These are phyloP conservation scores for Anastrepha obliqua DNA, from an alignment of 1,140 invertebrate genomes.

Conservation along the genomic window DNA sequence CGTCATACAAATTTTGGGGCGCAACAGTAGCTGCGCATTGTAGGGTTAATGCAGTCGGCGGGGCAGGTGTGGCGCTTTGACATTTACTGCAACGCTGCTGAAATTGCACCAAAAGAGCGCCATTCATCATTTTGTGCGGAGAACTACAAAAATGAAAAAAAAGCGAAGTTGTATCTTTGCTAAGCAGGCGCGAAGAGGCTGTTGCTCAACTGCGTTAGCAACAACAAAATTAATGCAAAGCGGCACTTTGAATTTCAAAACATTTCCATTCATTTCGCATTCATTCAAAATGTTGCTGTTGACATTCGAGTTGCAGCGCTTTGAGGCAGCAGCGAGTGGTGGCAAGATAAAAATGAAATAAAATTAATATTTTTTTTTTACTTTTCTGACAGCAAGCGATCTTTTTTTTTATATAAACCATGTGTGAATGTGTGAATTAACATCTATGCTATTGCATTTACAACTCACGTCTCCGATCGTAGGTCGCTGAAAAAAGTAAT, in stretches of 20 bases:
- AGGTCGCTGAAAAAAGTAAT: too few species aligned
- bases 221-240: neutral
- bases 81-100: conserved; percentile 9
- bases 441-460: too few species aligned
- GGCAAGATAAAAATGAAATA: neutral
- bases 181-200: neutral
- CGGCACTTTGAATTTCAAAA: neutral
- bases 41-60: neutral
- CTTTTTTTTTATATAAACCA: too few species aligned
- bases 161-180: neutral
- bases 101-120: neutral
- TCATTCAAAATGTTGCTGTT: neutral
- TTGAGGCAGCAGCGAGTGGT: neutral
- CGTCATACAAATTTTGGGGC: neutral
- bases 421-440: too few species aligned
- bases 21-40: neutral
- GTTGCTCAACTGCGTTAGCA: neutral
- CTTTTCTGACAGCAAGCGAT: neutral
- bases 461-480: too few species aligned
- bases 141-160: neutral
- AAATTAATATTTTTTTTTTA: neutral
- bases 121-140: conserved; percentile 17
- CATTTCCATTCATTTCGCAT: neutral
- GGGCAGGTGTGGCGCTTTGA: conserved; percentile 13
- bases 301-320: neutral